Base-by-base conservation (phyloP, 2,888 invertebrate genomes). In the Prosapia bicincta region DNA sequence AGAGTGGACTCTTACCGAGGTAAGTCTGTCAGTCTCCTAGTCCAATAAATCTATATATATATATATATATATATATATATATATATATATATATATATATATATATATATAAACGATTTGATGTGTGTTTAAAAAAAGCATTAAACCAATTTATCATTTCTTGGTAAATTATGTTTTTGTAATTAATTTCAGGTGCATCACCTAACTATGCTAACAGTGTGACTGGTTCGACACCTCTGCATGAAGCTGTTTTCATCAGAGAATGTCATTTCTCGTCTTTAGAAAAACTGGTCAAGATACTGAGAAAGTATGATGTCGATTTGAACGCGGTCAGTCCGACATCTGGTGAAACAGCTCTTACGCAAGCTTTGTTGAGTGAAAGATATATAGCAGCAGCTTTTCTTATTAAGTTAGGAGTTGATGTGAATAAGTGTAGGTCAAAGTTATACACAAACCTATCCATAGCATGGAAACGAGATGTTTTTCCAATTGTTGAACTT, bases 381-480 rank as follows among this genome's bases (percentile, higher is more conserved):
- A 86, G 86, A 76, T 82, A 84, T 66, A 81, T 85, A 73, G 89
- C 89, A 13, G 90, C 90, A 1, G 84, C 86, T 66, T 83, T 88
- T 13, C 85, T 91, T 10, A 88, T 91, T 71, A 87, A 88, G 73
- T 87, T 90, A 79, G 91, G 91, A 32, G 89, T 89, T 10, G 88
- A 91, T 81, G 90, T 90, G 0, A 91, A 90, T 82, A 84, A 87
- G 1, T 87, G n/a, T n/a, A n/a, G 9, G 13, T 54, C 54, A 54
- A 20, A n/a, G n/a, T 54, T 54, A 10, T 54, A 20, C 20, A 54
- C 54, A 20, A 54, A 54, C 20, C 13, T 54, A 20, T 20, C 54
- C 3, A 54, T 54, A 5, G 54, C 7, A 20, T 54, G 54, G 54
- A 54, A 54, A 54, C 54, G 20, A 20, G 20, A 54, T 54, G 3